phyloP scores from a whole-genome alignment of 1,140 invertebrate species.

The Acromyrmex charruanus region DNA sequence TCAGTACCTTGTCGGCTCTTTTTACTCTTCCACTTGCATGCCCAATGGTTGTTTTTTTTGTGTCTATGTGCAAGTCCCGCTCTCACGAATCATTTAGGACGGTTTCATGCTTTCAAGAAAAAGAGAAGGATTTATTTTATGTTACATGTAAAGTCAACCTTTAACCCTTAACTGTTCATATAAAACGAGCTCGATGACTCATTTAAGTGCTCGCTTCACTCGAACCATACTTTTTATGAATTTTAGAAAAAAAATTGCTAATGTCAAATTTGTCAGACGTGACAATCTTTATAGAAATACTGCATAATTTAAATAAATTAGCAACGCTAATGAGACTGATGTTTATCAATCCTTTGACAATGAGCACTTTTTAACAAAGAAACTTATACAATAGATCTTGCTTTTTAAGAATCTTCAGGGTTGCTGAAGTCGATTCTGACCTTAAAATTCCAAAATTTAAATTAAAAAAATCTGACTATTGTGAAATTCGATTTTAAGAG shows the following conservation, averaged over 20 bases:
- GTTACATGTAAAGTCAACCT: background rate
- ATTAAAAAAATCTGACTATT: no score
- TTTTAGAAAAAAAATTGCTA: background rate
- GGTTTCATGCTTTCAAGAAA: constrained; percentile 36
- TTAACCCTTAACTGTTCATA: constrained; percentile 29
- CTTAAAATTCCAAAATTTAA: no score
- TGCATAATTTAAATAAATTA: background rate
- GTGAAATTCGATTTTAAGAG: no score
- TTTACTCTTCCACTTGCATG: constrained; percentile 37
- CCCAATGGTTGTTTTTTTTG: constrained; percentile 53
- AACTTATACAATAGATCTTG: no score
- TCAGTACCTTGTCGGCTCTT: constrained; percentile 50
- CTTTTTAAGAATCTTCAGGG: no score
- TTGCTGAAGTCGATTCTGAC: no score
- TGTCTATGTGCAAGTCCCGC: constrained; percentile 38
- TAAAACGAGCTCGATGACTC: background rate
- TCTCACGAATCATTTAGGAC: constrained; percentile 46
- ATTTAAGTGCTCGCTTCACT: background rate
- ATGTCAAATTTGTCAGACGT: constrained; percentile 4
- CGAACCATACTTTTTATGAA: background rate
- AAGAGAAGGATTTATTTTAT: constrained; percentile 8
- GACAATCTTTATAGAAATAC: background rate
- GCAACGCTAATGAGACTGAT: background rate
- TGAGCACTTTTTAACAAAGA: no score
- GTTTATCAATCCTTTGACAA: no score